Base-by-base conservation (phyloP, 2,888 invertebrate genomes). In the Prosapia bicincta region DNA sequence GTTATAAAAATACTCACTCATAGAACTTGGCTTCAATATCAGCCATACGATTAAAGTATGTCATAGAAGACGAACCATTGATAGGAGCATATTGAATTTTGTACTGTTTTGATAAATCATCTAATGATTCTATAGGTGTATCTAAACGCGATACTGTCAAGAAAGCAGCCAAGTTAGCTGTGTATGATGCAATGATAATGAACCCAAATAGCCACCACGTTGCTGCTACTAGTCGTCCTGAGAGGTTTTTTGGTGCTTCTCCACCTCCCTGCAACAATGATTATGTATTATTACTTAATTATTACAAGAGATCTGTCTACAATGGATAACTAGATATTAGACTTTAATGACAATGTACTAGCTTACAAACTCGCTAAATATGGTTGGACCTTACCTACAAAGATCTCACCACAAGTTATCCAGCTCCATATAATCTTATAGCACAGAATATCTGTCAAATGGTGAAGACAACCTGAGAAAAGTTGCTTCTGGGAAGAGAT, bases 141-240 rank as follows among this genome's bases (percentile, higher is more conserved):
- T 98, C 97, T 83, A 98, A 87, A 23, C 97, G 90, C 0, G 97
- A 97, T 0, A 96, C 96, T 0, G 99, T 99, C 76, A 99, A 88
- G 84, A 98, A 99, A 0, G 99, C 99, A 1, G 99, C 99, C 83
- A 99, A 88, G 85, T 99, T 99, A 0, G 99, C 99, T 0, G 99
- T 99, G 85, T 99, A 99, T 0, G 98, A 98, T 2, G 99, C 99
- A 83, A 99, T 98, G 80, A 99, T 97, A 83, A 99, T 98, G 85
- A 99, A 99, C 0, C 98, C 98, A 85, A 99, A 99, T 26, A 99
- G 87, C 99, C 99, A 99, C 98, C 98, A 98, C 0, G 98, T 98
- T 1, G 98, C 98, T 0, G 98, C 98, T 0, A 99, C 93, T 13
- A 99, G 86, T 71, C 98, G 89, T 0, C 98, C 98, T 0, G 98